phyloP scores from a whole-genome alignment of 2,888 invertebrate genomes.

The Vanessa cardui region DNA sequence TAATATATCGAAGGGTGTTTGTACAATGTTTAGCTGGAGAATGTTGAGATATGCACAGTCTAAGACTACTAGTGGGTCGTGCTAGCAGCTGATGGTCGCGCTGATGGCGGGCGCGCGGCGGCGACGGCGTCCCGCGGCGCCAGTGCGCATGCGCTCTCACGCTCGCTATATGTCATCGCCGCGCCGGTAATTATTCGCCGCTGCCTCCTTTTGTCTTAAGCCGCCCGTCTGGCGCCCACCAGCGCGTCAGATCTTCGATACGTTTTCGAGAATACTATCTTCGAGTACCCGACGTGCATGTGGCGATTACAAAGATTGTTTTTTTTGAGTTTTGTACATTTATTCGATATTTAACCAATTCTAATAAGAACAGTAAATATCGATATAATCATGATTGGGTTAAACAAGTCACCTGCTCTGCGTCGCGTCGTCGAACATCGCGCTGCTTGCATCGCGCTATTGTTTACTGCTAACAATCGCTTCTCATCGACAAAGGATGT shows the following conservation, averaged over 20 bases:
- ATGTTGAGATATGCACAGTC: no score
- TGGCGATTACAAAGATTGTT: background rate
- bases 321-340: background rate
- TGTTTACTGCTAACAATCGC: constrained; percentile 13
- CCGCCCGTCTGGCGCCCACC: constrained; percentile 12
- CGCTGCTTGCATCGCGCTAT: background rate
- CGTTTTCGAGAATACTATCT: background rate
- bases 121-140: constrained; percentile 27
- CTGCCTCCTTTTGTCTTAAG: constrained; percentile 26
- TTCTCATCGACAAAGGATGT: constrained; percentile 6
- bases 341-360: background rate
- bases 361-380: background rate
- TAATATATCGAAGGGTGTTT: no score
- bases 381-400: background rate
- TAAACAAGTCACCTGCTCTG: background rate
- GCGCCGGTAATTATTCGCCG: constrained; percentile 25
- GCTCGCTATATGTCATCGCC: constrained; percentile 28
- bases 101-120: background rate
- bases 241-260: background rate
- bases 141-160: constrained; percentile 30
- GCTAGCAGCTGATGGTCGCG: background rate
- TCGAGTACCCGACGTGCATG: background rate
- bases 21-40: no score
- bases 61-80: no score
- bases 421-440: background rate